Evolutionary conservation across 1,140 invertebrate species (phyloP), one percentile per base, ranked within the genome.

Genomic region (Drosophila baimaii): DNA sequence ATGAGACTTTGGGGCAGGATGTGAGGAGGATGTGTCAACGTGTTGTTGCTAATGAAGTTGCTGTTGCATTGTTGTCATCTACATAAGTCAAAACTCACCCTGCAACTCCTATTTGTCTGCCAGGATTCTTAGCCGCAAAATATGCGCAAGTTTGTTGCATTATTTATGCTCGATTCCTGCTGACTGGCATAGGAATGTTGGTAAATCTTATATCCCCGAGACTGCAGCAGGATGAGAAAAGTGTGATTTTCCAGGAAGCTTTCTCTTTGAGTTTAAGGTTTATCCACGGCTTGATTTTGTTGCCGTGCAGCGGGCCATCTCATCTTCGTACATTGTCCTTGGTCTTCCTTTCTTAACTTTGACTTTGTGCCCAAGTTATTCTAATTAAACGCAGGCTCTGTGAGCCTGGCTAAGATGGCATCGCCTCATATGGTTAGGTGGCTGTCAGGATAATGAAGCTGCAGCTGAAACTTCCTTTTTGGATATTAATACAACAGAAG

Each of bases 111-210:
- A 19, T 29, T 57, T 83, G 65, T 65, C 58, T 63, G 54, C 15
- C 27, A 35, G 58, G 47, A 33, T 61, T 12, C 54, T 75, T 39
- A 17, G 77, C 61, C 71, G 43, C 71, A 75, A 79, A 81, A 79
- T 81, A 81, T 81, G 75, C 56, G 43, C 72, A 79, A 80, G 66
- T 63, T 79, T 74, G 76, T 82, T 80, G 72, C 79, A 75, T 71
- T 77, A 71, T 61, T 86, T 73, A 79, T 66, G 43, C 58, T 19
- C 19, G 12, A 15, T 31, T 27, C 17, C 31, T 15, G 17, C 43
- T 64, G 43, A 64, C 41, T 47, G 27, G 58, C 58, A 33, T 61
- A 9, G 21, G n/a, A 62, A 63, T 44, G 19, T n/a, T 61, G 8
- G 31, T 39, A 65, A 65, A 65, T 63, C 23, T 19, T 9, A 7